Evolutionary conservation across 2,888 invertebrate species (phyloP), one percentile per base, ranked within the genome.

Genomic region (Callyntrura sp.): DNA sequence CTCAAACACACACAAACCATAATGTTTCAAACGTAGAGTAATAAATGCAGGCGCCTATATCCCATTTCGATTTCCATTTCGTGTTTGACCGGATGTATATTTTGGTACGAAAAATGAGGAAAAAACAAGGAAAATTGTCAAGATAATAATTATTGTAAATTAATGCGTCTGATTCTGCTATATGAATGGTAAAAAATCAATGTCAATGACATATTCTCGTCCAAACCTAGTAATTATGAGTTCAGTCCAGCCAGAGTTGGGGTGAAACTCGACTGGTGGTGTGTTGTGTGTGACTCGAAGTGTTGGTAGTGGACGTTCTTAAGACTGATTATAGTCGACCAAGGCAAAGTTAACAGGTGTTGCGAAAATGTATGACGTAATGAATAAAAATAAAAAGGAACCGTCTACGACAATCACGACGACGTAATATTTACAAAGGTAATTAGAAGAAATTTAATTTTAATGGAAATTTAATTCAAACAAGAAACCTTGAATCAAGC

Each of bases 391-490:
- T 5, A 0, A 25, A 25, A 62, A 17, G 62, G 11, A n/a, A 25
- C 1, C 25, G 25, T 65, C 25, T 70, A 3, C 4, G 14, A 9
- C 43, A 70, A 45, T 4, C 45, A 60, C 20, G 17, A 60, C n/a
- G 17, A 2, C 9, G 35, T 43, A 6, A 9, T 60, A 1, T 43
- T 43, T 70, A 0, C 25, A 9, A 17, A 1, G 8, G 23, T 51
- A 51, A 51, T 48, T 76, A 51, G 11, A 45, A 1, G 51, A 45
- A 43, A 23, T 51, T 48, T 76, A 76, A 82, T 82, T 85, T 85
- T 85, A 68, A 85, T 85, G 85, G 85, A 73, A 73, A 17, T 51
- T 85, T 85, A 73, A 85, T 43, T 73, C 85, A 85, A 73, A 73
- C 43, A 65, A 51, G 51, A 0, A 25, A 12, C 76, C 76, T 76